phyloP scores from a whole-genome alignment of 2,888 invertebrate genomes.

The Tryphoninae sp. region DNA sequence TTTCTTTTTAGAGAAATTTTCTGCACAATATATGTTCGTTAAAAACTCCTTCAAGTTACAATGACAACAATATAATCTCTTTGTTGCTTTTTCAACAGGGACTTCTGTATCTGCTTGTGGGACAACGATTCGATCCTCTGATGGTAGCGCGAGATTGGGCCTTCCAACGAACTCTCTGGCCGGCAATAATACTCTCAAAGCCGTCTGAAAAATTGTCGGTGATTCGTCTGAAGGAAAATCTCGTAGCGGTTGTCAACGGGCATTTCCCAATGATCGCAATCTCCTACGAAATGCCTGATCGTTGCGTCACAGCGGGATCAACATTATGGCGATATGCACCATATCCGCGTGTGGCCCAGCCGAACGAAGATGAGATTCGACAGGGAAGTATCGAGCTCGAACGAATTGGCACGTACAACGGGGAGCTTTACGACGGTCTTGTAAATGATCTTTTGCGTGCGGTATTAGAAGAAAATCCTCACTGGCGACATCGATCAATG shows the following conservation, averaged over 20 bases:
- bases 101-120: conserved; percentile 88
- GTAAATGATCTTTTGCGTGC: conserved; percentile 83
- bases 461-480: conserved; percentile 84
- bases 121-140: conserved; percentile 86
- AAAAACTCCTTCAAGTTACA: not conserved
- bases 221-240: conserved; percentile 83
- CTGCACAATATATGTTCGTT: not conserved
- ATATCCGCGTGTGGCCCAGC: conserved; percentile 77
- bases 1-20: not conserved
- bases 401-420: conserved; percentile 81
- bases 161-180: conserved; percentile 88
- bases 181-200: conserved; percentile 88
- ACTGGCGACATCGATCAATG: conserved; percentile 92
- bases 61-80: not conserved
- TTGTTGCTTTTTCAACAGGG: conserved; percentile 83
- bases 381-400: conserved; percentile 78
- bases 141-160: conserved; percentile 90
- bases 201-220: conserved; percentile 94
- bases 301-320: conserved; percentile 82
- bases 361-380: conserved; percentile 78
- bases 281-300: conserved; percentile 83
- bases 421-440: conserved; percentile 82
- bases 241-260: conserved; percentile 84
- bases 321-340: conserved; percentile 80
- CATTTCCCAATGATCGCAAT: conserved; percentile 86